Percentiles rank a stretch among this genome's conserved stretches.
phyloP scores from a whole-genome alignment of 2,797 vertebrate species.

The Schizopygopsis malacanthus region DNA sequence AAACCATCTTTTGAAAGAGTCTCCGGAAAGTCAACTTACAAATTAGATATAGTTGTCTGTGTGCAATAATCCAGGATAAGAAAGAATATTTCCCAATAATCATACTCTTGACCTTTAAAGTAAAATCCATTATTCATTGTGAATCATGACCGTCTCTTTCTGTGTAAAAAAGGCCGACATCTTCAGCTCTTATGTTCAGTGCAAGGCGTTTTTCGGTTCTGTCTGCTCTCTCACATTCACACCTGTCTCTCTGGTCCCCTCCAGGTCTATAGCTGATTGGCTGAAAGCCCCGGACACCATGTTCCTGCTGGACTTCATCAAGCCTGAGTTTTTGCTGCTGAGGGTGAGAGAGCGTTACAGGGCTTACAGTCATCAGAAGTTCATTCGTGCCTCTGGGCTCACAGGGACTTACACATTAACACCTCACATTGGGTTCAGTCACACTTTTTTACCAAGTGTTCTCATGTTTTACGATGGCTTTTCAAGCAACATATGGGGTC shows the following conservation, averaged over 20 bases:
- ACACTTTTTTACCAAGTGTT: neutral
- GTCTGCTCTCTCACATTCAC: conserved; percentile 13
- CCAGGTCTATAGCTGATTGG: conserved; percentile 97
- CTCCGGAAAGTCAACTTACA: neutral
- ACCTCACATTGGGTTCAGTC: conserved; percentile 23
- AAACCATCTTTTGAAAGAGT: neutral
- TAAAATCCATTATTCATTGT: neutral
- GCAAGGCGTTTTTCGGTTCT: neutral
- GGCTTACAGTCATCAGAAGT: neutral
- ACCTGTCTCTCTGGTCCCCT: neutral
- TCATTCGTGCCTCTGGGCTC: conserved; percentile 1
- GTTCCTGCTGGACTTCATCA: conserved; percentile 98
- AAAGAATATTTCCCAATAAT: neutral
- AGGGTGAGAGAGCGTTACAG: conserved; percentile 79
- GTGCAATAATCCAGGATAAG: neutral
- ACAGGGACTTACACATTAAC: conserved; percentile 18
- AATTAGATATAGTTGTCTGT: neutral
- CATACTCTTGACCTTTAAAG: neutral
- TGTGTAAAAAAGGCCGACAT: neutral
- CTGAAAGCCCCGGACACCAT: conserved; percentile 96
- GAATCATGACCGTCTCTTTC: neutral
- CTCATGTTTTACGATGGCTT: conserved; percentile 21
- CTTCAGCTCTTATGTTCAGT: neutral
- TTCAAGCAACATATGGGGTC: neutral
- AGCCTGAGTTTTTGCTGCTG: conserved; percentile 96